Evolutionary conservation across 1,140 invertebrate species (phyloP).

Genomic region (Drosophila pseudoananassae): DNA sequence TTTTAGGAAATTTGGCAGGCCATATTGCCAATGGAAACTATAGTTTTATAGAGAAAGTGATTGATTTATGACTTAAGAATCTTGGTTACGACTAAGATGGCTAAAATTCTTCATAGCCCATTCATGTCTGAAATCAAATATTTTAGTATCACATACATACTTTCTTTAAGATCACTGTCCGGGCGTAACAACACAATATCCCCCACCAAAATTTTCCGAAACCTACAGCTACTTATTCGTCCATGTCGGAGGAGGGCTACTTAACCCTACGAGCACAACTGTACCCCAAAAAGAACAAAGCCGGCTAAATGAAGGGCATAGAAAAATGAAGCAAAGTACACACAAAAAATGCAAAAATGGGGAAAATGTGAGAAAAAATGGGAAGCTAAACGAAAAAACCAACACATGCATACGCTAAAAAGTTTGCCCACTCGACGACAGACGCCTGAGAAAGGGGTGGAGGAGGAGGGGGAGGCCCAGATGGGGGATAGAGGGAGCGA

Average conservation of each 20-base stretch:
- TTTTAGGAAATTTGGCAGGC: neutral
- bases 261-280: slow-evolving; percentile 71
- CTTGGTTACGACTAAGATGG: too few relatives aligned
- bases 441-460: slow-evolving; percentile 43
- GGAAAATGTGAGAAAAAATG: slow-evolving; percentile 27
- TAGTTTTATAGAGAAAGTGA: too few relatives aligned
- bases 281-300: slow-evolving; percentile 77
- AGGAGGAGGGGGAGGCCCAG: neutral
- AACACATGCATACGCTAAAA: slow-evolving; percentile 49
- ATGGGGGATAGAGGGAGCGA: neutral
- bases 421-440: slow-evolving; percentile 75
- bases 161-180: too few relatives aligned
- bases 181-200: neutral
- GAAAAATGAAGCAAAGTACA: slow-evolving; percentile 62
- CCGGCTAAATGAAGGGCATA: slow-evolving; percentile 75
- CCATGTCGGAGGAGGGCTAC: slow-evolving; percentile 37
- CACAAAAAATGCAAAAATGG: slow-evolving; percentile 31
- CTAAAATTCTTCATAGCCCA: too few relatives aligned
- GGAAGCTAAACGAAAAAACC: slow-evolving; percentile 23
- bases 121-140: too few relatives aligned
- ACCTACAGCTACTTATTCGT: slow-evolving; percentile 37
- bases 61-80: too few relatives aligned
- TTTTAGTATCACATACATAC: too few relatives aligned
- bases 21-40: too few relatives aligned
- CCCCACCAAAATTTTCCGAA: slow-evolving; percentile 7